These are phyloP conservation scores for Echinops telfairi DNA, from an alignment of 2,113 vertebrate species.

Conservation along the genomic window DNA sequence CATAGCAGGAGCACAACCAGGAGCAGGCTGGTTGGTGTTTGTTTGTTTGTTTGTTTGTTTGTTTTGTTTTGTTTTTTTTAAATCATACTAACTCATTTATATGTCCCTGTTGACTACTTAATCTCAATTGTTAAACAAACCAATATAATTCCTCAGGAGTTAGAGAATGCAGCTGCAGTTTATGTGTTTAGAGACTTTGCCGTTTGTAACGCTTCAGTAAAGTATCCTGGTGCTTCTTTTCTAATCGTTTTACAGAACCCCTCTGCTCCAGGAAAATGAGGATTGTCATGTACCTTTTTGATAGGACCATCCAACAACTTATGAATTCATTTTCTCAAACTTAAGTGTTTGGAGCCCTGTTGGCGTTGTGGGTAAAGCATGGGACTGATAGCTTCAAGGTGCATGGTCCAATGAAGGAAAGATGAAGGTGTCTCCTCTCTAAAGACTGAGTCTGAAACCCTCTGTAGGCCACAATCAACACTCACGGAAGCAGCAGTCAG, in stretches of 20 bases:
- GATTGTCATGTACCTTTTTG: conserved; percentile 85
- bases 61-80: no score
- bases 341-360: no score
- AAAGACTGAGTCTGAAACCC: no score
- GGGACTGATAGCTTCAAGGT: no score
- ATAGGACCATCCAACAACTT: conserved; percentile 85
- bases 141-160: conserved; percentile 73
- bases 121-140: conserved; percentile 74
- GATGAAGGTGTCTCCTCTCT: no score
- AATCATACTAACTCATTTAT: conserved; percentile 40
- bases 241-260: conserved; percentile 88
- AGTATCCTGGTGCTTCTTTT: conserved; percentile 85
- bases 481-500: no score
- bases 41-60: no score
- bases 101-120: conserved; percentile 65
- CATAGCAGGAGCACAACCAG: no score
- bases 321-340: conserved; percentile 87
- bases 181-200: conserved; percentile 80
- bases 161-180: conserved; percentile 77
- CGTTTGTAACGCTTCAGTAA: conserved; percentile 83
- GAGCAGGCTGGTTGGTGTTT: no score
- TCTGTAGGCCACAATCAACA: no score
- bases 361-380: no score
- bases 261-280: conserved; percentile 83
- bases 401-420: no score